A percentile compares a stretch with the other conserved stretches of the same genome.
Evolutionary conservation across 2,797 vertebrate genomes (phyloP).

Genomic region (Notoglanidium macrostoma): DNA sequence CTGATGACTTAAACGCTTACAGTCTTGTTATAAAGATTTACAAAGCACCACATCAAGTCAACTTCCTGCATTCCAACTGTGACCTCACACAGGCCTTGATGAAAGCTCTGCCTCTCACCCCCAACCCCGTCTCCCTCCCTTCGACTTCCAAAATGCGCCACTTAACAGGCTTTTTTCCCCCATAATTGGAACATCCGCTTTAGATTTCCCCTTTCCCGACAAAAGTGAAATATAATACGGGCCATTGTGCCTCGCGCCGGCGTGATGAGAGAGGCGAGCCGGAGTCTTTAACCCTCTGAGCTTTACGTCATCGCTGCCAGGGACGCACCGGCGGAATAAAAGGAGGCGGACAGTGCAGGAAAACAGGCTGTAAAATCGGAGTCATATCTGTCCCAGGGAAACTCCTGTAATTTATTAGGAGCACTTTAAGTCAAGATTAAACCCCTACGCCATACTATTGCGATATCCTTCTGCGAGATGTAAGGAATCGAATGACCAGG

Average conservation of each 20-base stretch:
- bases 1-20: slow-evolving; percentile 46
- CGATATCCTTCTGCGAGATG: neutral
- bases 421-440: neutral
- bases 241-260: slow-evolving; percentile 43
- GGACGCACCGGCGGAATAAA: neutral
- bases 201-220: slow-evolving; percentile 53
- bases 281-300: slow-evolving; percentile 60
- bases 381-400: neutral
- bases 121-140: neutral
- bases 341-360: neutral
- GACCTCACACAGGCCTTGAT: slow-evolving; percentile 53
- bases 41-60: slow-evolving; percentile 54
- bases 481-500: neutral
- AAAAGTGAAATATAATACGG: slow-evolving; percentile 55
- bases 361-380: neutral
- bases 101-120: slow-evolving; percentile 43
- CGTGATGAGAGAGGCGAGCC: slow-evolving; percentile 27
- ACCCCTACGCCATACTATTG: neutral
- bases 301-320: slow-evolving; percentile 30
- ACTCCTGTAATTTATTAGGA: neutral
- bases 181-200: slow-evolving; percentile 56
- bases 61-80: slow-evolving; percentile 57
- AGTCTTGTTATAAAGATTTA: slow-evolving; percentile 56
- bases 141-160: slow-evolving; percentile 6
- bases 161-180: slow-evolving; percentile 28